Evolutionary conservation across 2,113 vertebrate genomes (phyloP).

Genomic region (Heloderma charlesbogerti): DNA sequence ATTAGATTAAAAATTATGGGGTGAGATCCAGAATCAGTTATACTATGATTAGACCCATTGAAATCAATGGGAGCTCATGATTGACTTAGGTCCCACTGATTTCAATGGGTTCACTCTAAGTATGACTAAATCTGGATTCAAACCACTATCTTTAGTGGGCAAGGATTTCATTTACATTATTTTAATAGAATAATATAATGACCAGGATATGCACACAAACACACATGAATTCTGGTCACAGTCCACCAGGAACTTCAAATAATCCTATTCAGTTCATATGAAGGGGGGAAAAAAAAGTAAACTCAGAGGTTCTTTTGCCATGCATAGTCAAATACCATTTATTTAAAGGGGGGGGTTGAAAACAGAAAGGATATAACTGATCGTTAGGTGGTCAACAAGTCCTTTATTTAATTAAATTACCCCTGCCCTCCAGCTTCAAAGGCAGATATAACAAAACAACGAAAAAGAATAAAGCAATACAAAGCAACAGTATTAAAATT

Average conservation of each 20-base stretch:
- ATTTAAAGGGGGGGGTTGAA: conserved; percentile 39
- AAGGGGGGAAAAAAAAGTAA: conserved; percentile 44
- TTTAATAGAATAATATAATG: neutral
- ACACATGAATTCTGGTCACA: neutral
- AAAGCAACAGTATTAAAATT: neutral
- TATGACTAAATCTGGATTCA: neutral
- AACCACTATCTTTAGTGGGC: conserved; percentile 25
- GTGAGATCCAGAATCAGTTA: neutral
- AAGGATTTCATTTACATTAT: conserved; percentile 44
- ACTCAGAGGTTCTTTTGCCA: conserved; percentile 58
- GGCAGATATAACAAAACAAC: neutral
- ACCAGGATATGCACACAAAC: no score
- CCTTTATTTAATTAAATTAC: conserved; percentile 38
- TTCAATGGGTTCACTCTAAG: neutral
- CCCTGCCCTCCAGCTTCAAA: neutral
- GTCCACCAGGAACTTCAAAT: neutral
- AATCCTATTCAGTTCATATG: neutral
- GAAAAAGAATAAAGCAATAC: neutral
- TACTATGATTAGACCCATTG: neutral
- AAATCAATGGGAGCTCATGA: neutral
- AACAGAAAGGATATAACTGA: conserved; percentile 29
- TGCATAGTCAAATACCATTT: conserved; percentile 62
- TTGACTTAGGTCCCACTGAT: neutral
- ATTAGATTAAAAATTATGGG: neutral
- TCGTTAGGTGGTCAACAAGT: conserved; percentile 33